Conservation (phyloP, 2,888 invertebrate species). For the Philopedon plagiatum region DNA sequence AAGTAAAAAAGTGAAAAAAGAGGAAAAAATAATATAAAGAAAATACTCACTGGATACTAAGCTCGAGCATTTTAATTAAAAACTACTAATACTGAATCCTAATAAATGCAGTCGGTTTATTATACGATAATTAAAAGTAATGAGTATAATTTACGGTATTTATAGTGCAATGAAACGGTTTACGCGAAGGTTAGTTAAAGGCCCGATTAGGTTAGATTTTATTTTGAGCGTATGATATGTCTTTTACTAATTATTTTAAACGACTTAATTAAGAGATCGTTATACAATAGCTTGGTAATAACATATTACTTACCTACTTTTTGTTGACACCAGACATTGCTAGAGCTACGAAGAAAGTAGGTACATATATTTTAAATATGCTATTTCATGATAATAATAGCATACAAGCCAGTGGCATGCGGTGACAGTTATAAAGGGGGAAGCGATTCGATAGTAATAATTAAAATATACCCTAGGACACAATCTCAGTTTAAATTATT, state of each 20-base stretch:
- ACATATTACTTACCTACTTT: background rate
- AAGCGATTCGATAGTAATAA: too few species aligned
- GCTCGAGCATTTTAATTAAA: constrained; percentile 1
- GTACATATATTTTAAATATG: too few species aligned
- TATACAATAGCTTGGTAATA: background rate
- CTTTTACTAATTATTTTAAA: constrained; percentile 24
- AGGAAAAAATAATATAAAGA: too few species aligned
- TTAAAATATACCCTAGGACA: too few species aligned
- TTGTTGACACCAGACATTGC: too few species aligned
- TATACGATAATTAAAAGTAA: constrained; percentile 38
- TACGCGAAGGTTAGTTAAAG: constrained; percentile 20
- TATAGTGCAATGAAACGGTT: constrained; percentile 27
- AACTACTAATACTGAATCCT: constrained; percentile 8
- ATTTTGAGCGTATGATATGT: constrained; percentile 18
- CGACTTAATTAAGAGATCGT: background rate
- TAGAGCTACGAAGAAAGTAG: too few species aligned
- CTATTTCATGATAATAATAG: too few species aligned
- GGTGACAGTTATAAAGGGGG: too few species aligned
- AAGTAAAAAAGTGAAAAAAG: too few species aligned
- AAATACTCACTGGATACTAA: too few species aligned
- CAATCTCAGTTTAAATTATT: too few species aligned
- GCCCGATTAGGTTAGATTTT: constrained; percentile 2
- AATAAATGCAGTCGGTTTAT: constrained; percentile 31
- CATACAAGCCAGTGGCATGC: too few species aligned
- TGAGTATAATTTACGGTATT: constrained; percentile 29